Percentiles rank a stretch among this genome's conserved stretches.
phyloP scores from a whole-genome alignment of 2,113 vertebrate genomes.

The Spea multiplicata region DNA sequence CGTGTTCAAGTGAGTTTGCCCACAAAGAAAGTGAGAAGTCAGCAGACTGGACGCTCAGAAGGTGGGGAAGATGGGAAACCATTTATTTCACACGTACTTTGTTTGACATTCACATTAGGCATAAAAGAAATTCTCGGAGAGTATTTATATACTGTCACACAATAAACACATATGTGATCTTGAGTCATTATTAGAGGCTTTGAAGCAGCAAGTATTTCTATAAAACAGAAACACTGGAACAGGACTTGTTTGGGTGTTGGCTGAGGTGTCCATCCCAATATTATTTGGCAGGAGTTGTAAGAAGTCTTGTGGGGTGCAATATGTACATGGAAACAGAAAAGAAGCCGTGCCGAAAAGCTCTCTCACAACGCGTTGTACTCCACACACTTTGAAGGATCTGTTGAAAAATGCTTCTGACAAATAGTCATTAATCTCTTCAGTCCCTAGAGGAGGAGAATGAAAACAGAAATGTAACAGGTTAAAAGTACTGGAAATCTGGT shows the following conservation, averaged over 20 bases:
- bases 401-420: conserved; percentile 97
- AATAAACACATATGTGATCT: neutral
- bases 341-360: too few relatives aligned
- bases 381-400: conserved; percentile 95
- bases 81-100: neutral
- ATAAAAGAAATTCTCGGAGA: neutral
- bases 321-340: neutral
- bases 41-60: neutral
- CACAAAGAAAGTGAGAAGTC: neutral
- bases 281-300: neutral
- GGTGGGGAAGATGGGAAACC: neutral
- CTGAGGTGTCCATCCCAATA: neutral
- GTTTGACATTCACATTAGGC: neutral
- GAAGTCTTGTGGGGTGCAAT: neutral
- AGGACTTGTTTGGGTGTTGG: neutral
- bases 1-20: too few relatives aligned
- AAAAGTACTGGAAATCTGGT: too few relatives aligned
- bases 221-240: conserved; percentile 29
- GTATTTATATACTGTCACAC: neutral
- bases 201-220: conserved; percentile 14
- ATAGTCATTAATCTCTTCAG: conserved; percentile 98
- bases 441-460: conserved; percentile 67
- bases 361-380: conserved; percentile 93
- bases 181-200: neutral
- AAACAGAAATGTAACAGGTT: too few relatives aligned